Conservation (phyloP, 2,113 vertebrate genomes). For the Andinoacara biseriatus region DNA sequence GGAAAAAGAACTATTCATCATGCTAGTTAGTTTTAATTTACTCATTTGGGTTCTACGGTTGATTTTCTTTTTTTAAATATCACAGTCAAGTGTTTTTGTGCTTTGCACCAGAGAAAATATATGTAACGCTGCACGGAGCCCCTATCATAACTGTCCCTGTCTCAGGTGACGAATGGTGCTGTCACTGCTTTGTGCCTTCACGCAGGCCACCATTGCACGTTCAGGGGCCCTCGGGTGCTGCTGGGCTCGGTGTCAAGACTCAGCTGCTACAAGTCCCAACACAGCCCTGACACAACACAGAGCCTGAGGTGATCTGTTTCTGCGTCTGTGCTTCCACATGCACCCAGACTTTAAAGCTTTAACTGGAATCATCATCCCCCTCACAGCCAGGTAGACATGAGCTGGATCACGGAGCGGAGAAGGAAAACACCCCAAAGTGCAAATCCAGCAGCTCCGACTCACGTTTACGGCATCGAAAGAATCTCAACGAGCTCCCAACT, state of each 20-base stretch:
- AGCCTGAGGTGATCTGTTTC: constrained; percentile 64
- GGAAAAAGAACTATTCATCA: not conserved
- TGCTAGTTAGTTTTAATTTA: not conserved
- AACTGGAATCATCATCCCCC: constrained; percentile 45
- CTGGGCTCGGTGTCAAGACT: constrained; percentile 62
- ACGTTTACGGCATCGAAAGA: not conserved
- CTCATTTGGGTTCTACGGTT: not conserved
- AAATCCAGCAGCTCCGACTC: not conserved
- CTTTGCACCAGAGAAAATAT: too few relatives aligned
- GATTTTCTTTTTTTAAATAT: not conserved
- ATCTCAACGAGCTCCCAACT: not conserved
- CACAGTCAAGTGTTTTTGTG: not conserved
- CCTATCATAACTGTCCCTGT: not conserved
- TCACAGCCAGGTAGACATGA: constrained; percentile 5
- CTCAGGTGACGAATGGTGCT: constrained; percentile 67
- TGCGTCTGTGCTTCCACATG: constrained; percentile 42
- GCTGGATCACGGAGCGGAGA: not conserved
- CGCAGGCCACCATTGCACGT: constrained; percentile 67
- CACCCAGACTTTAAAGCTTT: constrained; percentile 33
- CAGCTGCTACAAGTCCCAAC: constrained; percentile 72
- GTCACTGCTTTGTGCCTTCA: constrained; percentile 63
- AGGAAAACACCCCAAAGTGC: not conserved
- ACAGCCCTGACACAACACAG: constrained; percentile 60
- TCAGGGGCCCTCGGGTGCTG: constrained; percentile 35
- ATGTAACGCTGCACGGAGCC: not conserved